Conservation (phyloP, 92 coral and sea anemone species). For the Paramuricea clavata region DNA sequence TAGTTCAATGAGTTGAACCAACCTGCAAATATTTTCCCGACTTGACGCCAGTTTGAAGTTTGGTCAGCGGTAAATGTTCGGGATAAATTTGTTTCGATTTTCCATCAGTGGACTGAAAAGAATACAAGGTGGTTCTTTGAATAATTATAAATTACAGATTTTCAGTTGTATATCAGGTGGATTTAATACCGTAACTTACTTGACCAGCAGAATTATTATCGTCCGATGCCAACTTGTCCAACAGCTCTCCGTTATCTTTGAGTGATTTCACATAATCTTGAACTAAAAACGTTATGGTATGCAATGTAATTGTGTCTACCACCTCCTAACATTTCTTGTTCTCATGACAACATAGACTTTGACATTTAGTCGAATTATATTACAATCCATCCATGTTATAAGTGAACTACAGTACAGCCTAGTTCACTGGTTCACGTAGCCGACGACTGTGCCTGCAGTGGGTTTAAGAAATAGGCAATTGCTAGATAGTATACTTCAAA, state of each 20-base stretch:
- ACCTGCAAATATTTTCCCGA: conserved; percentile 92
- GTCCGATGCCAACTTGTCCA: conserved; percentile 81
- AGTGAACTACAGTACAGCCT: no score
- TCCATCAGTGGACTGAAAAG: conserved; percentile 59
- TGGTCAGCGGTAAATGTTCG: conserved; percentile 87
- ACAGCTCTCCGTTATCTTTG: conserved; percentile 82
- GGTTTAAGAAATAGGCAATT: no score
- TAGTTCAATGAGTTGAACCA: no score
- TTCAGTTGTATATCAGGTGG: no score
- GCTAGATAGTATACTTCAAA: no score
- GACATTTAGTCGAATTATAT: no score
- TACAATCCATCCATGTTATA: no score
- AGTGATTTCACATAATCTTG: conserved; percentile 91
- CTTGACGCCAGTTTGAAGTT: conserved; percentile 91
- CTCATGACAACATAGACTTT: no score
- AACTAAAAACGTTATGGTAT: conserved; percentile 58
- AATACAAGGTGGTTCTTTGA: conserved; percentile 1
- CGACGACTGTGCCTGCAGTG: no score
- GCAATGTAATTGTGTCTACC: background rate
- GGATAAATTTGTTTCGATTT: conserved; percentile 76
- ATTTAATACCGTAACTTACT: conserved; percentile 5
- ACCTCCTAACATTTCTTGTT: background rate
- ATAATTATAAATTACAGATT: no score
- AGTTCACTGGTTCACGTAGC: no score
- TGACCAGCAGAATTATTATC: conserved; percentile 6